Conservation (phyloP, 2,888 invertebrate genomes). For the Metellina segmentata region DNA sequence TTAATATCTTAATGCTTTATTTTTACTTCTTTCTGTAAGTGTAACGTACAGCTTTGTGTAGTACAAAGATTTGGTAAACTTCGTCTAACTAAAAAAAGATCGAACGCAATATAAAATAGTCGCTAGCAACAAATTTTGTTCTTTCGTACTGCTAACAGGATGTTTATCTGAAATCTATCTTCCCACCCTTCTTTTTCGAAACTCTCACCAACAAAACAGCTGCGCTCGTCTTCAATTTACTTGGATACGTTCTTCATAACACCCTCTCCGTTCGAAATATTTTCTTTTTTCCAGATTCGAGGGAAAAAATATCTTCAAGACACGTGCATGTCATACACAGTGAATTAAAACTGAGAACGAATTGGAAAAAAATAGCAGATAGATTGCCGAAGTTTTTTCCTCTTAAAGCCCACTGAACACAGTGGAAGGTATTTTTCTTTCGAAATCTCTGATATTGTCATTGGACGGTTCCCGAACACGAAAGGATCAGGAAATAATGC, state of each 20-base stretch:
- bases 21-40: too few relatives aligned
- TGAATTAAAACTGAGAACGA: constrained; percentile 5
- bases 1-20: too few relatives aligned
- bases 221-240: constrained; percentile 2
- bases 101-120: too few relatives aligned
- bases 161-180: not conserved
- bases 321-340: constrained; percentile 23
- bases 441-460: constrained; percentile 39
- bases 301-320: not conserved
- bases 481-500: constrained; percentile 35
- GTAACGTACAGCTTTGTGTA: too few relatives aligned
- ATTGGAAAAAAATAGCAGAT: not conserved
- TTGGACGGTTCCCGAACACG: constrained; percentile 19
- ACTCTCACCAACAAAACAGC: constrained; percentile 5
- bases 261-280: not conserved
- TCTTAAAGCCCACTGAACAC: not conserved
- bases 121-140: too few relatives aligned
- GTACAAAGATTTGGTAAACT: too few relatives aligned
- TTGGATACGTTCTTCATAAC: not conserved
- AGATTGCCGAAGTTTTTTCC: not conserved
- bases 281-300: not conserved
- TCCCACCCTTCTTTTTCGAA: not conserved
- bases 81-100: too few relatives aligned
- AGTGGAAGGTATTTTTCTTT: not conserved
- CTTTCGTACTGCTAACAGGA: too few relatives aligned